A percentile compares a stretch with the other conserved stretches of the same genome.
These are phyloP conservation scores for Parnassius orleans DNA, from an alignment of 2,888 invertebrate genomes.

Conservation along the genomic window DNA sequence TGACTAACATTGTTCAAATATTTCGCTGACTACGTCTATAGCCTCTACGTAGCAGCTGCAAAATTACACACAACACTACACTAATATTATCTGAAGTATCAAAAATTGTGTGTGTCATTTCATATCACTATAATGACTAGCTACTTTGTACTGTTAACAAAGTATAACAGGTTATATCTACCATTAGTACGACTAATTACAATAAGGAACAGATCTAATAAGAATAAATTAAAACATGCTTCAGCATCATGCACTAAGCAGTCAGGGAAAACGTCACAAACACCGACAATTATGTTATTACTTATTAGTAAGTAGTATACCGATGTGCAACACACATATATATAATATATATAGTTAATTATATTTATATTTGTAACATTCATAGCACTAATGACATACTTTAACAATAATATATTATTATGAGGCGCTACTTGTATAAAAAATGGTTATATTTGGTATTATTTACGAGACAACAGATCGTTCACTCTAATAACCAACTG, in stretches of 20 bases:
- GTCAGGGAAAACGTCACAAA: conserved; percentile 9
- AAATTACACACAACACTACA: background rate
- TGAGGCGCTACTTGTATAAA: conserved; percentile 60
- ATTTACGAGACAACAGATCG: conserved; percentile 50
- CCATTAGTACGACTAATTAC: conserved; percentile 25
- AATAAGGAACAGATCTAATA: conserved; percentile 33
- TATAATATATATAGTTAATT: conserved; percentile 17
- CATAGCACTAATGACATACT: conserved; percentile 38
- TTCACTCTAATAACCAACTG: conserved; percentile 80
- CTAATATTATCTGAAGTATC: conserved; percentile 13
- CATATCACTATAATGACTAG: conserved; percentile 58
- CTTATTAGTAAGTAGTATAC: conserved; percentile 29
- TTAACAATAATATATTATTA: conserved; percentile 48
- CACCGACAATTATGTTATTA: conserved; percentile 52
- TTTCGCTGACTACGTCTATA: conserved; percentile 12
- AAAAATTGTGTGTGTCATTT: conserved; percentile 27
- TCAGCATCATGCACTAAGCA: conserved; percentile 25
- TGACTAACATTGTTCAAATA: conserved; percentile 9
- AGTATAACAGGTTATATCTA: conserved; percentile 37
- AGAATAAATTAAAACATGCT: conserved; percentile 18
- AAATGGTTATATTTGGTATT: conserved; percentile 65
- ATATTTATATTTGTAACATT: conserved; percentile 20
- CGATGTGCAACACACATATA: conserved; percentile 15
- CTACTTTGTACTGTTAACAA: conserved; percentile 67
- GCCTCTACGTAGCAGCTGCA: conserved; percentile 14